Base-by-base conservation (phyloP, 2,797 vertebrate species). In the Valencia hispanica region DNA sequence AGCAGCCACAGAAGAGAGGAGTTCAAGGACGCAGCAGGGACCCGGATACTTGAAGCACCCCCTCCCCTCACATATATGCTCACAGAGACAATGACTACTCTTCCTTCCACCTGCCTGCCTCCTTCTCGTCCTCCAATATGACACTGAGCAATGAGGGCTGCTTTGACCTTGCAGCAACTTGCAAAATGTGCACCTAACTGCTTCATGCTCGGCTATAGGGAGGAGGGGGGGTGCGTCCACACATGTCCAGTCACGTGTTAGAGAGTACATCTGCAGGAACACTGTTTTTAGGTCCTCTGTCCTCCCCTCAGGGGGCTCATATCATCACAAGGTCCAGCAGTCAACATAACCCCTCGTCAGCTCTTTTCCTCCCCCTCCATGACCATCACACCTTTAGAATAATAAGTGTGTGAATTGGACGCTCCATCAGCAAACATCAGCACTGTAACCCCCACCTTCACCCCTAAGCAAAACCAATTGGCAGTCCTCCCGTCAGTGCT, bases 11-110 rank as follows among this genome's bases (percentile, higher is more conserved):
- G 63, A 69, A 77, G n/a, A 84, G 77, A 82, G 15, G 39, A 87
- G 84, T 89, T 92, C 91, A 94, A 93, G 91, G 93, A 83, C 91
- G 89, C 70, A n/a, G 55, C 84, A 88, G 88, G 88, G 87, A 72
- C 88, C 84, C 71, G 8, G 27, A 65, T 82, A 70, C 86, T 74
- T n/a, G 1, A 45, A 68, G 66, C 63, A 66, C 73, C 72, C 48
- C 41, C 14, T 30, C 65, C 65, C 65, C 65, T 18, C 65, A 5
- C 41, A 27, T 68, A 17, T 43, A 45, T 45, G 25, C 41, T 68
- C 72, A 74, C 68, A n/a, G 75, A 88, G 85, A 89, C 76, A 81
- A 80, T 83, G 82, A 91, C 84, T 70, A 73, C 74, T 80, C 87
- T 88, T 75, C 79, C 84, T 65, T 74, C 79, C 53, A 8, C 72